phyloP scores from a whole-genome alignment of 2,113 vertebrate species.

The Orthonyx spaldingii region DNA sequence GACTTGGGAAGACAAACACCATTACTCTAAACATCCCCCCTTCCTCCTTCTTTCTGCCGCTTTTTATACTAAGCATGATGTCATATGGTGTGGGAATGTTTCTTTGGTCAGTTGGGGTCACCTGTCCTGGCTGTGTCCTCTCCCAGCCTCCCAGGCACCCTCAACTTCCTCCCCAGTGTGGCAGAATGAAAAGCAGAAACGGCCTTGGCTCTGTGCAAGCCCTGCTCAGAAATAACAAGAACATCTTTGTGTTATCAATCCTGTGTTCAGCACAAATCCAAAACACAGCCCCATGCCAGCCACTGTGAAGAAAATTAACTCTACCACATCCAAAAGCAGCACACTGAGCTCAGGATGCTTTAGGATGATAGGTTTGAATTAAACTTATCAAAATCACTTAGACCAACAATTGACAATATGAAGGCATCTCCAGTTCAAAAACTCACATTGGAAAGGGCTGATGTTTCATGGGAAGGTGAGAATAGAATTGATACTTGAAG shows the following conservation, averaged over 20 bases:
- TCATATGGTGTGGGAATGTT: neutral
- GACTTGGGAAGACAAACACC: neutral
- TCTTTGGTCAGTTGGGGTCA: neutral
- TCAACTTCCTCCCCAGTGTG: fast-evolving
- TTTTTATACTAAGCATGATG: neutral
- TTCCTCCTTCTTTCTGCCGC: neutral
- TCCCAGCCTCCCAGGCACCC: fast-evolving
- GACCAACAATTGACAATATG: neutral
- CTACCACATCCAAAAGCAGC: neutral
- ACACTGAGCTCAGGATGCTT: neutral
- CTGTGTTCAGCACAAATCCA: neutral
- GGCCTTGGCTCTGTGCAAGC: neutral
- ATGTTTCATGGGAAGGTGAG: neutral
- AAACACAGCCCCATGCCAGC: neutral
- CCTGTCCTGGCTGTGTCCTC: neutral
- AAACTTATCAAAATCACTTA: neutral
- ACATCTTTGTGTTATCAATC: neutral
- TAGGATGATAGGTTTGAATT: neutral
- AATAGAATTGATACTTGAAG: neutral
- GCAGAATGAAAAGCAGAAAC: fast-evolving
- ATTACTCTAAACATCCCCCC: neutral
- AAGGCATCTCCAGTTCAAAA: neutral
- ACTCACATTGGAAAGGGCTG: neutral
- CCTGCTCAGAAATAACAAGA: neutral
- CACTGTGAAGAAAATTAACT: neutral